Base-by-base conservation (phyloP, 2,888 invertebrate genomes). In the Oligia strigilis region DNA sequence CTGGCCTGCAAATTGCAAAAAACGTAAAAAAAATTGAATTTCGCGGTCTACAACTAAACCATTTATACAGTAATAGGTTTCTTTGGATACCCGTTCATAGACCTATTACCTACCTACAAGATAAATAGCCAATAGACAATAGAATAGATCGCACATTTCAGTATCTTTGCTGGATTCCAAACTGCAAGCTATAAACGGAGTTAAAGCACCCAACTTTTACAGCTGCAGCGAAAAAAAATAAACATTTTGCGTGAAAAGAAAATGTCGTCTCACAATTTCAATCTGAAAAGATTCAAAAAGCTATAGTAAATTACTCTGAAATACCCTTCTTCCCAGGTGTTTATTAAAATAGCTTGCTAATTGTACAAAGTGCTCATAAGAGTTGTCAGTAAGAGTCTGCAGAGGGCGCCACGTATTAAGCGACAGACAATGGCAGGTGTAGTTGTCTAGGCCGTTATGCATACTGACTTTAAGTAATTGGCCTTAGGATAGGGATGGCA, bases 381-480 rank as follows among this genome's bases (percentile, higher is more conserved):
- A 83, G 76, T 89, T 80, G 85, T 66, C 79, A 75, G 74, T 72
- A 36, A 43, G 55, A 72, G 86, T 82, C 80, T 77, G 75, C 72
- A 83, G 83, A 93, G 94, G 94, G 94, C 92, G 94, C 91, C 90
- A 88, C 87, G 92, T 92, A 94, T 95, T 95, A 94, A 95, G 93
- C 93, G 93, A 92, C 92, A 82, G 93, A 96, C 96, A 96, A 96
- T 94, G 89, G 92, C 95, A 96, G 95, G 95, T 95, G 95, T 94
- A 94, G 91, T 90, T 91, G 91, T 75, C 92, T 88, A 78, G 89
- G 88, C 91, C 87, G 90, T 92, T 94, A 94, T 94, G 92, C 94
- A 94, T 94, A 93, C 94, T 90, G 94, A 94, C 95, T 95, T 88
- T 96, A 96, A 96, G 96, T 96, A 96, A 96, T 96, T 96, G 96